Evolutionary conservation across 2,888 invertebrate species (phyloP), one percentile per base, ranked within the genome.

Genomic region (Tinea pellionella): DNA sequence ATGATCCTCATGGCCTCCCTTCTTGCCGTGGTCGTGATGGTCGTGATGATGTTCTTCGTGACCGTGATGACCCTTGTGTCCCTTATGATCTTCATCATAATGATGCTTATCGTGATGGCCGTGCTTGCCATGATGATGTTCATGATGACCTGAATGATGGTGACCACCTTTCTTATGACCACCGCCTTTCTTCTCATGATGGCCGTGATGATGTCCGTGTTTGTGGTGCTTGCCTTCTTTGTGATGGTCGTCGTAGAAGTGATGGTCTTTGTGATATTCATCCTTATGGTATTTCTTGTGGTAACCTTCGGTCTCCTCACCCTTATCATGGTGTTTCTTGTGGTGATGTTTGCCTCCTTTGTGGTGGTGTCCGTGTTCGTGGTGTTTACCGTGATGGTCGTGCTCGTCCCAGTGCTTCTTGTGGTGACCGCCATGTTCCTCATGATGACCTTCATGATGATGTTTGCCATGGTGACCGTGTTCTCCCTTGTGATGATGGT

Each of bases 241-340:
- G 78, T 95, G 93, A 71, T 92, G 92, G 73, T 95, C 94, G 67
- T 95, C 95, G 78, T 95, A 95, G 89, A 95, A 95, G 86, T 94
- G 94, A 74, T 94, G 94, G 69, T 94, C 93, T 77, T 95, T 95
- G 71, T 94, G 92, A 77, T 92, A 95, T 73, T 95, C 95, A 72
- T 95, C 95, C 74, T 96, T 95, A 77, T 95, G 93, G 68, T 93
- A 92, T 69, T 95, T 94, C 79, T 95, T 93, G 73, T 95, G 95
- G 76, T 93, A 95, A 9, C 95, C 95, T 64, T 93, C 90, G 57
- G 93, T 93, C 68, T 95, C 93, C 69, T 94, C 93, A 0, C 94
- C 95, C 73, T 95, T 95, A 72, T 94, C 94, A 78, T 94, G 94
- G 43, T 94, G 93, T 70, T 94, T 94, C 74, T 94, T 94, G 70